Percentiles rank a stretch among this genome's conserved stretches.
These are phyloP conservation scores for Tiliacea citrago DNA, from an alignment of 2,888 invertebrate genomes.

Conservation along the genomic window DNA sequence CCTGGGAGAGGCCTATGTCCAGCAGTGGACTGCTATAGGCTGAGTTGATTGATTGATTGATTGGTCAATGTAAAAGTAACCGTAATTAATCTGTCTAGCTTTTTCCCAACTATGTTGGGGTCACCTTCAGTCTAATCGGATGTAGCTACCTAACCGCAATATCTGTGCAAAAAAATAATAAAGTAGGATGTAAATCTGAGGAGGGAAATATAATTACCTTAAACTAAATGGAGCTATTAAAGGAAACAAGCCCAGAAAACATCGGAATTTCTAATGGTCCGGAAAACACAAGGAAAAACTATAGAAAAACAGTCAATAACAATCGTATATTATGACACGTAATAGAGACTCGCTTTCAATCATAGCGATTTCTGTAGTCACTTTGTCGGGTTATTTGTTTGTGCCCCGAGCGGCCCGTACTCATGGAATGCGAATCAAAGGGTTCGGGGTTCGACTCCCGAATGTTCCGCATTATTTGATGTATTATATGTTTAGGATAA, in stretches of 20 bases:
- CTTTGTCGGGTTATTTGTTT: conserved; percentile 80
- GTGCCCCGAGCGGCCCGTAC: conserved; percentile 75
- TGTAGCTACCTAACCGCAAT: too few species aligned
- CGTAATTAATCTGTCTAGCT: too few species aligned
- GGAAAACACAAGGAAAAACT: neutral
- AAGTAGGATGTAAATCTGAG: too few species aligned
- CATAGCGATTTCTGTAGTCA: conserved; percentile 75
- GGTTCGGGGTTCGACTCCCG: conserved; percentile 58
- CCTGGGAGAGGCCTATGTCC: too few species aligned
- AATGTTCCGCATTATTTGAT: conserved; percentile 46
- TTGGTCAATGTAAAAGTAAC: too few species aligned
- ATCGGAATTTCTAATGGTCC: neutral
- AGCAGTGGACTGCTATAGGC: too few species aligned
- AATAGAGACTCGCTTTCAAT: conserved; percentile 65
- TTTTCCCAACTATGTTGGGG: too few species aligned
- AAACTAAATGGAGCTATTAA: neutral
- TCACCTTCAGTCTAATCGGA: too few species aligned
- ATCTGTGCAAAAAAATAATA: neutral
- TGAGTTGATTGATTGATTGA: too few species aligned
- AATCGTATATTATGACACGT: conserved; percentile 49
- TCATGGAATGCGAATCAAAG: conserved; percentile 73
- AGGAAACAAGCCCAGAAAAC: neutral
- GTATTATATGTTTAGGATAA: conserved; percentile 47
- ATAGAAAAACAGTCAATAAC: neutral
- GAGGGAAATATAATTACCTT: neutral